These are phyloP conservation scores for Andricus curvator DNA, from an alignment of 2,888 invertebrate species.

Conservation along the genomic window DNA sequence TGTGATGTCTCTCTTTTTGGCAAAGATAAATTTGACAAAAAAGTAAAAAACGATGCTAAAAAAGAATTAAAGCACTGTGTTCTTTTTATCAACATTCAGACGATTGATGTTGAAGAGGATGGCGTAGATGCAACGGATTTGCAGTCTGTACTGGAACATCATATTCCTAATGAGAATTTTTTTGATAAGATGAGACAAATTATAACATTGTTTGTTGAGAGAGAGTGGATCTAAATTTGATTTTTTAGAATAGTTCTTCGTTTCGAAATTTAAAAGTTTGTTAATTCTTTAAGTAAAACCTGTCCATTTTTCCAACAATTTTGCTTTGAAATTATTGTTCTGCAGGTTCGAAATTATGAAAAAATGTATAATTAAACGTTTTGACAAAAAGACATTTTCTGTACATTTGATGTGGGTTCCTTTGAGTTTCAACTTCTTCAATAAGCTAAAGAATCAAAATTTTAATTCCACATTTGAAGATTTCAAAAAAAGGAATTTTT, in stretches of 20 bases:
- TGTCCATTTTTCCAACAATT: no score
- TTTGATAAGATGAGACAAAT: background rate
- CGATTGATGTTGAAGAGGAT: constrained; percentile 53
- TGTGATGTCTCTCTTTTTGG: constrained; percentile 69
- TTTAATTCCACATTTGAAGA: no score
- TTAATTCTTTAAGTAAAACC: no score
- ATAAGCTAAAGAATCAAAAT: no score
- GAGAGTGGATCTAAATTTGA: background rate
- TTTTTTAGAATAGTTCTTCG: background rate
- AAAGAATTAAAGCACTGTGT: constrained; percentile 67
- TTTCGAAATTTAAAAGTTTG: no score
- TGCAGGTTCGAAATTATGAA: no score
- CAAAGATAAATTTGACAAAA: constrained; percentile 61
- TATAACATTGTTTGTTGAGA: background rate
- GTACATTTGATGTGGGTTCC: no score
- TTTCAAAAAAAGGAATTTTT: no score
- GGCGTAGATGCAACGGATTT: background rate
- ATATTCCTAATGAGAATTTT: background rate
- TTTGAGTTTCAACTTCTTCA: no score
- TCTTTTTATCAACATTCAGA: constrained; percentile 67
- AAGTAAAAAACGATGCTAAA: constrained; percentile 59
- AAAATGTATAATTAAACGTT: no score
- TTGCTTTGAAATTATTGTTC: no score
- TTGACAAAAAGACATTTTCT: no score
- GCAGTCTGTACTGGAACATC: background rate